Evolutionary conservation across 2,113 vertebrate genomes (phyloP), one percentile per base, ranked within the genome.

Genomic region (Macquaria australasica): DNA sequence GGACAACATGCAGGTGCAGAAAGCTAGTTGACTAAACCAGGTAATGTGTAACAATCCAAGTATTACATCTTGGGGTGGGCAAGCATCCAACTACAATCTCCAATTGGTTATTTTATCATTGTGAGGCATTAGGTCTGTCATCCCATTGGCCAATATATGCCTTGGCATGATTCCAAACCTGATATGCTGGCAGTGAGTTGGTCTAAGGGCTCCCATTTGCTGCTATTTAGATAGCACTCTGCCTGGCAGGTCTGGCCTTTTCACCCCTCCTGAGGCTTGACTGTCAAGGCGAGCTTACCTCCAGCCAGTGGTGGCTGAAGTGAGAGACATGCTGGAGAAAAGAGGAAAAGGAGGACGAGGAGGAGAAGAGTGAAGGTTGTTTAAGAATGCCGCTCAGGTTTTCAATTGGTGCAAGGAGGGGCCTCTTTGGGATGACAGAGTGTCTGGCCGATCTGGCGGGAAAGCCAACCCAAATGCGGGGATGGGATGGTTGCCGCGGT

Each of bases 381-480:
- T 94, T 93, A 86, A 87, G 89, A 92, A 96, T 94, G 94, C 92
- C 74, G 84, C 88, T 95, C 94, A 93, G 94, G 94, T 94, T 95
- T 93, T 92, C 92, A 88, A 83, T 92, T 70, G 91, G 87, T 58
- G 81, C 86, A 75, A 80, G 88, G 91, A 88, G 89, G 90, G 84
- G 79, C 81, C 79, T 92, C 86, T 83, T 83, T 51, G 73, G 89
- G 91, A 94, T 95, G 94, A 94, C 94, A 89, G 88, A 95, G 93
- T 93, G 94, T 95, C 92, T 95, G 77, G 90, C 70, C 88, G 37
- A 94, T 95, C 89, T 91, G 87, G 91, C 81, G 74, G 93, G 92
- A 95, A 93, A 91, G 91, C 83, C 83, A 85, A 87, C 90, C 90
- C 69, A 93, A 93, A 94, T 90, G 90, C 83, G 87, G 84, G 79